phyloP scores from a whole-genome alignment of 1,140 invertebrate genomes.

The Akabosia matsudoensis region DNA sequence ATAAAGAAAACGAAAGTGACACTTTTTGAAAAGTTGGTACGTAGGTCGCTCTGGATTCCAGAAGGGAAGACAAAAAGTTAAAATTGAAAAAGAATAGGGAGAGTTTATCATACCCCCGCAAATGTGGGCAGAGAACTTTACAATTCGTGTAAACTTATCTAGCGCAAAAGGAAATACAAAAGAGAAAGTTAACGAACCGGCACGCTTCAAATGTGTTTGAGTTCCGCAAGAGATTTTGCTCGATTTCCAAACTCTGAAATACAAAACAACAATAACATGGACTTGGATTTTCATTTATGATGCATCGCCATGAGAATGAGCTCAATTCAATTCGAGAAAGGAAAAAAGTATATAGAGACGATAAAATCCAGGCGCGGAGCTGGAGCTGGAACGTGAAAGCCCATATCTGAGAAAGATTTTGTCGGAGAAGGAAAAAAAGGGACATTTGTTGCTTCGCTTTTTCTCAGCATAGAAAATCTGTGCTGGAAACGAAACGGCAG shows the following conservation, averaged over 20 bases:
- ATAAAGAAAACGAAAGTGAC: not conserved
- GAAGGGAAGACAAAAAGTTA: not conserved
- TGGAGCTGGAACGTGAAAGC: not conserved
- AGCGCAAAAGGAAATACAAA: not conserved
- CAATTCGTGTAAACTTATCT: not conserved
- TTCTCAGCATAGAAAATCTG: too few species aligned
- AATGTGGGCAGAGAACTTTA: too few species aligned
- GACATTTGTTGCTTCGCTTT: conserved; percentile 2
- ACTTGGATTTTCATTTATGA: not conserved
- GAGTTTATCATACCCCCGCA: not conserved
- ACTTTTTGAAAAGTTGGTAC: not conserved
- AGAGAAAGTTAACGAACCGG: conserved; percentile 55
- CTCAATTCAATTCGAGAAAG: not conserved
- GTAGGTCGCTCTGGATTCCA: not conserved
- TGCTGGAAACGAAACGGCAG: too few species aligned
- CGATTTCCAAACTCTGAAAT: conserved; percentile 81
- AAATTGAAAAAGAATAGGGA: not conserved
- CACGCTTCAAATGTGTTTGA: conserved; percentile 65
- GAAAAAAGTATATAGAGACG: not conserved
- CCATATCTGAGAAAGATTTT: too few species aligned
- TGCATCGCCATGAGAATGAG: not conserved
- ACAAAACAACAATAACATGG: conserved; percentile 42
- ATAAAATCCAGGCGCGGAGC: not conserved
- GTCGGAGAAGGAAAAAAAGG: too few species aligned
- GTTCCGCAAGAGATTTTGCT: conserved; percentile 75